phyloP scores from a whole-genome alignment of 1,140 invertebrate species.

The Hormaphis cornu region DNA sequence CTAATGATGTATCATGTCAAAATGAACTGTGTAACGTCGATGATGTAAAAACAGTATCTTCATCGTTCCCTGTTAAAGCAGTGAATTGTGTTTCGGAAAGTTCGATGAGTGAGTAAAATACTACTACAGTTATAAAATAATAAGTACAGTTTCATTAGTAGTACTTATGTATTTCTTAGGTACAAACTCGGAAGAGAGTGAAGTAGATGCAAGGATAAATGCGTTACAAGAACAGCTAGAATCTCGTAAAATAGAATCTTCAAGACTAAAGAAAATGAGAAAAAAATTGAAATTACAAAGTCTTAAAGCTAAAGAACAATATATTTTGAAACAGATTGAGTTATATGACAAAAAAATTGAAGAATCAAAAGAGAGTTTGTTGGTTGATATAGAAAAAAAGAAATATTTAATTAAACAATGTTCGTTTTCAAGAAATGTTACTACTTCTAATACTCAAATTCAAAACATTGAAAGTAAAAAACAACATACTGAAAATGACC shows the following conservation, averaged over 20 bases:
- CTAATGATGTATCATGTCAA: neutral
- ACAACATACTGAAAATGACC: neutral
- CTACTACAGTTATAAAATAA: neutral
- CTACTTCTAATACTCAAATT: neutral
- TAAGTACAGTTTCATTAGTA: neutral
- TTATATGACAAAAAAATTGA: constrained; percentile 24
- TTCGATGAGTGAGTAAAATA: constrained; percentile 11
- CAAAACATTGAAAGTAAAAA: neutral
- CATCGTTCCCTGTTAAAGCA: neutral
- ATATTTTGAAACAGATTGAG: constrained; percentile 47
- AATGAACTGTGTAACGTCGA: neutral
- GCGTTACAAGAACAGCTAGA: constrained; percentile 45
- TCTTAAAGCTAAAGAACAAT: constrained; percentile 45
- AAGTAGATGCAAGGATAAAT: constrained; percentile 45
- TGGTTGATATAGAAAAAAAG: constrained; percentile 1
- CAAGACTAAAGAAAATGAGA: constrained; percentile 44
- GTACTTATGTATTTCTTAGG: neutral
- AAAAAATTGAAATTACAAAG: constrained; percentile 43
- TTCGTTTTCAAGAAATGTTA: neutral
- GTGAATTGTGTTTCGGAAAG: neutral
- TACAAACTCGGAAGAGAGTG: constrained; percentile 44
- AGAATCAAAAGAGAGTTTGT: constrained; percentile 6
- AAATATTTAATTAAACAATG: neutral
- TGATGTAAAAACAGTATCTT: neutral
- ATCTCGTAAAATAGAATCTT: constrained; percentile 43